Evolutionary conservation across 2,888 invertebrate genomes (phyloP).

Genomic region (Dorcus parallelipipedus): DNA sequence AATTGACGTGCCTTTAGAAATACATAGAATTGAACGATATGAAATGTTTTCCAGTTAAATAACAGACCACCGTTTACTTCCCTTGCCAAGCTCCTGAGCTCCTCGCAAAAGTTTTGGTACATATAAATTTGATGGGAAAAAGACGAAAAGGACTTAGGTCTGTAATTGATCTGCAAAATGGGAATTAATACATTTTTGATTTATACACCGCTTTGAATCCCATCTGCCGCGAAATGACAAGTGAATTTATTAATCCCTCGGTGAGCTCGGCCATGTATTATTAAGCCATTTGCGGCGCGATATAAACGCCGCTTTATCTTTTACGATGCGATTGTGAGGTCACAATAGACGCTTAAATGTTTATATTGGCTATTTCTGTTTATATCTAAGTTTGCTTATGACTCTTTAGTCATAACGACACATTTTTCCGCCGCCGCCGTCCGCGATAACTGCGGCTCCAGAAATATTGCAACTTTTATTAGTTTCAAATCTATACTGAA

Average conservation of each 20-base stretch:
- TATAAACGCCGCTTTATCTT: slow-evolving; percentile 34
- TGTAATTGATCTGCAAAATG: too few relatives aligned
- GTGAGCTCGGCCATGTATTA: slow-evolving; percentile 32
- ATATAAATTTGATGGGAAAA: too few relatives aligned
- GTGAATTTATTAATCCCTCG: slow-evolving; percentile 33
- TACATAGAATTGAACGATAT: too few relatives aligned
- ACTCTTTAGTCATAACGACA: slow-evolving; percentile 12
- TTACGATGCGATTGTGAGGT: slow-evolving; percentile 30
- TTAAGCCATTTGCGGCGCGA: slow-evolving; percentile 32
- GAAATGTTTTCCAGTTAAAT: too few relatives aligned
- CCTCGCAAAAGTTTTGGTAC: too few relatives aligned
- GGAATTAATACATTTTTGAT: too few relatives aligned
- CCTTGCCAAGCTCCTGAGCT: too few relatives aligned
- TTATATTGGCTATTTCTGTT: slow-evolving; percentile 26
- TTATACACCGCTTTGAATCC: neutral
- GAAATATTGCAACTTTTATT: neutral
- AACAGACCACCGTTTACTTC: too few relatives aligned
- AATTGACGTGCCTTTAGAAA: too few relatives aligned
- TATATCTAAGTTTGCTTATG: slow-evolving; percentile 19
- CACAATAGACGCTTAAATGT: slow-evolving; percentile 26
- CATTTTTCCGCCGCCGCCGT: slow-evolving; percentile 2
- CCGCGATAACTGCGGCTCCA: neutral
- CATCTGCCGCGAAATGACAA: slow-evolving; percentile 1
- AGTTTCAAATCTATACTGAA: neutral
- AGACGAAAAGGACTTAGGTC: too few relatives aligned